A percentile compares a stretch with the other conserved stretches of the same genome.
These are phyloP conservation scores for Hafferia zeledoni DNA, from an alignment of 2,797 vertebrate genomes.

Conservation along the genomic window DNA sequence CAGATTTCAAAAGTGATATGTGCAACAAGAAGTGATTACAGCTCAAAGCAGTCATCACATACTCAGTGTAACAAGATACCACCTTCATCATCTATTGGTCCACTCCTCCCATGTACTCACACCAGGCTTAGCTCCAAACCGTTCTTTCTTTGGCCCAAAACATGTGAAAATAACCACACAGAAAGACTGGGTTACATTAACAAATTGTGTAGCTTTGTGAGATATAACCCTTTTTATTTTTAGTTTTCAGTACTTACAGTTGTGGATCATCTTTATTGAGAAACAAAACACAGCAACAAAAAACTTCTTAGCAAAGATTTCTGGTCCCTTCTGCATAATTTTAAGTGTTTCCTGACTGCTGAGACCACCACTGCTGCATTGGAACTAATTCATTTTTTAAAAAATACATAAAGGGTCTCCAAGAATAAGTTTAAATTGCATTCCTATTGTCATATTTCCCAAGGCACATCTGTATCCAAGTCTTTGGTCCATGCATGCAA, in stretches of 20 bases:
- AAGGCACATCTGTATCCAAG: neutral
- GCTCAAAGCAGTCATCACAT: slow-evolving; percentile 7
- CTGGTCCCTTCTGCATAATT: slow-evolving; percentile 49
- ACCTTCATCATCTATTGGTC: slow-evolving; percentile 12
- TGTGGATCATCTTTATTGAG: slow-evolving; percentile 39
- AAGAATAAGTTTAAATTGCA: slow-evolving; percentile 50
- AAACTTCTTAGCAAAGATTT: slow-evolving; percentile 48
- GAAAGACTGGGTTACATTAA: slow-evolving; percentile 37
- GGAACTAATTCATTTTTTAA: slow-evolving; percentile 60
- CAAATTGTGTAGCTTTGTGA: slow-evolving; percentile 13
- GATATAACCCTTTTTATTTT: slow-evolving; percentile 34
- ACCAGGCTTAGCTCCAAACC: slow-evolving; percentile 13
- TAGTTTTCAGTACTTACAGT: slow-evolving; percentile 55
- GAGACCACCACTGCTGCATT: slow-evolving; percentile 43
- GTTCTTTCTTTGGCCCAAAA: slow-evolving; percentile 22
- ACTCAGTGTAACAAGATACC: neutral
- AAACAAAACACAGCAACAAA: slow-evolving; percentile 55
- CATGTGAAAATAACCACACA: slow-evolving; percentile 10
- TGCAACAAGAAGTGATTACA: neutral
- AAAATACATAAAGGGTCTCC: slow-evolving; percentile 44
- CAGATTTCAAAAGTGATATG: neutral
- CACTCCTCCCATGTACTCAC: neutral
- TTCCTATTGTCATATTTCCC: slow-evolving; percentile 29
- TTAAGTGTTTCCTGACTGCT: slow-evolving; percentile 45
- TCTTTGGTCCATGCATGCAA: neutral